These are phyloP conservation scores for Polydrusus pterygomalis DNA, from an alignment of 2,888 invertebrate genomes.

Conservation along the genomic window DNA sequence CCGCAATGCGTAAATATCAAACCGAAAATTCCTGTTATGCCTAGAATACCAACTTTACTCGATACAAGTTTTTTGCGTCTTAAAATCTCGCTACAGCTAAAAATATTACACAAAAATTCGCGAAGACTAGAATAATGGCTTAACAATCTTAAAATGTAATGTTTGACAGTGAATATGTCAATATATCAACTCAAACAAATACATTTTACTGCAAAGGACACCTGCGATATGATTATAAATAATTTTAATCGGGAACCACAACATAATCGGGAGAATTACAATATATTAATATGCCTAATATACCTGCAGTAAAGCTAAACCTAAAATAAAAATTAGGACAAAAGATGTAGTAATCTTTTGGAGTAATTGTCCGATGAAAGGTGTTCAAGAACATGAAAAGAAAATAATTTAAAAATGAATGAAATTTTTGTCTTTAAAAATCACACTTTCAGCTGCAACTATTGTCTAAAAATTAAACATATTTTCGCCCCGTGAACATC, in stretches of 20 bases:
- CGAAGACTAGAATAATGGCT: constrained; percentile 51
- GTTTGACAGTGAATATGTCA: constrained; percentile 25
- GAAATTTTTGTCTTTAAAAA: no score
- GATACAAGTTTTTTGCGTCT: constrained; percentile 20
- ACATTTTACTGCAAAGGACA: constrained; percentile 24
- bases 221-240: constrained; percentile 37
- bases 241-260: constrained; percentile 32
- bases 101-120: constrained; percentile 39
- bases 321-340: constrained; percentile 9
- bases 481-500: not conserved
- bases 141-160: constrained; percentile 16
- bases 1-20: not conserved
- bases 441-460: no score
- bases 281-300: constrained; percentile 15
- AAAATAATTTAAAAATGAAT: not conserved
- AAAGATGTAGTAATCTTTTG: not conserved
- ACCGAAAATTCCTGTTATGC: not conserved
- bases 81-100: constrained; percentile 28
- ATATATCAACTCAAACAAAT: constrained; percentile 31
- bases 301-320: constrained; percentile 39
- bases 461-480: no score
- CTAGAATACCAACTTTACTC: constrained; percentile 2
- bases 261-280: constrained; percentile 13
- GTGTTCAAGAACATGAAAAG: no score
- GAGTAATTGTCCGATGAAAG: not conserved